Evolutionary conservation across 2,113 vertebrate genomes (phyloP).

Genomic region (Agapornis roseicollis): DNA sequence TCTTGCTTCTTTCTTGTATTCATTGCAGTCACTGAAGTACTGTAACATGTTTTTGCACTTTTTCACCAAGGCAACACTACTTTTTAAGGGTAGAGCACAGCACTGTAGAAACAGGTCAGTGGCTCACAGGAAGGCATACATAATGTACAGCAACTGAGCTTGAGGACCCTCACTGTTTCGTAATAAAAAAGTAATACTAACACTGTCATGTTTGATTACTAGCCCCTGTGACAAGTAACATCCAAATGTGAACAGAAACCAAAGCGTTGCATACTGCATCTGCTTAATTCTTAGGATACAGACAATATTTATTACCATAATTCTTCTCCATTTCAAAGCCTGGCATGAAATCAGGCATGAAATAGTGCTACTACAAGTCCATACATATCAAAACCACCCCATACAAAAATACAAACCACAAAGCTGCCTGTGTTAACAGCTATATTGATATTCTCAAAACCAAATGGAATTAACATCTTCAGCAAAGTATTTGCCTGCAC

Average conservation of each 20-base stretch:
- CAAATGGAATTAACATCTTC: neutral
- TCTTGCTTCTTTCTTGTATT: neutral
- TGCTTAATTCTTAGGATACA: neutral
- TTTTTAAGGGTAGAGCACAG: neutral
- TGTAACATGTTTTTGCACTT: conserved; percentile 48
- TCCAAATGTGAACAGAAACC: neutral
- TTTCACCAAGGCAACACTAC: conserved; percentile 52
- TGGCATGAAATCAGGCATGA: conserved; percentile 5
- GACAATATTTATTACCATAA: neutral
- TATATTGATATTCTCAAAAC: neutral
- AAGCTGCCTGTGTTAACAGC: neutral
- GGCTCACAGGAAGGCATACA: neutral
- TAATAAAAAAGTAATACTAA: neutral
- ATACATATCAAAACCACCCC: neutral
- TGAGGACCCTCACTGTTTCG: neutral
- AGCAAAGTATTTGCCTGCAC: neutral
- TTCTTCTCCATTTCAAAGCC: conserved; percentile 18
- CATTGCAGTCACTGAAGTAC: conserved; percentile 15
- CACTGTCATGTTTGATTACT: neutral
- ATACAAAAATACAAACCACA: neutral
- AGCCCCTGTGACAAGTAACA: neutral
- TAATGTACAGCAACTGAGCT: neutral
- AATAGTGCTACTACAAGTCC: neutral
- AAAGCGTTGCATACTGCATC: neutral
- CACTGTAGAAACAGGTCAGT: neutral